Conservation (phyloP, 2,888 invertebrate genomes). For the Polydrusus cervinus region DNA sequence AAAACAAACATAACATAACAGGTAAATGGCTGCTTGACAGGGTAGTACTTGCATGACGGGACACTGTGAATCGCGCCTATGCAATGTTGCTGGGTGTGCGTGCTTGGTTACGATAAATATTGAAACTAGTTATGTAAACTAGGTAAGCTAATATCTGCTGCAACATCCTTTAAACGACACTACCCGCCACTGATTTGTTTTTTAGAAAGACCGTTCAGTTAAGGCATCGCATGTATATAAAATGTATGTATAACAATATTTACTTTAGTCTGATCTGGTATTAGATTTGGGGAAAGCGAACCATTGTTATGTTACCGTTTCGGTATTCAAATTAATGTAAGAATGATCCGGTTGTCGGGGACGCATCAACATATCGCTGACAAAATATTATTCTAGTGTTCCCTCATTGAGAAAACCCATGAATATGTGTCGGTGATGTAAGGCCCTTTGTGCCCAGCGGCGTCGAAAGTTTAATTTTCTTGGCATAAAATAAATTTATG, state of each 20-base stretch:
- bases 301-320: constrained; percentile 40
- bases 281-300: constrained; percentile 34
- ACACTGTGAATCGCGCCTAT: too few relatives aligned
- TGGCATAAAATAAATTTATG: constrained; percentile 30
- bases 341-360: constrained; percentile 32
- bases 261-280: constrained; percentile 38
- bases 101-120: too few relatives aligned
- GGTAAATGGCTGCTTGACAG: too few relatives aligned
- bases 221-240: constrained; percentile 32
- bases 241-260: constrained; percentile 43
- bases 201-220: constrained; percentile 12
- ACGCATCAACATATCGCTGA: constrained; percentile 34
- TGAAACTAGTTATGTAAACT: too few relatives aligned
- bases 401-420: constrained; percentile 39
- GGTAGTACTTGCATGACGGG: too few relatives aligned
- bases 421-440: constrained; percentile 38
- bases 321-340: constrained; percentile 43
- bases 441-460: constrained; percentile 36
- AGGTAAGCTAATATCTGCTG: too few relatives aligned
- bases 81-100: too few relatives aligned
- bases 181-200: too few relatives aligned
- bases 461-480: constrained; percentile 25
- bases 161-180: too few relatives aligned
- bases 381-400: constrained; percentile 42
- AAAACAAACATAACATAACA: too few relatives aligned